phyloP scores from a whole-genome alignment of 2,888 invertebrate genomes.

The Timandra comae region DNA sequence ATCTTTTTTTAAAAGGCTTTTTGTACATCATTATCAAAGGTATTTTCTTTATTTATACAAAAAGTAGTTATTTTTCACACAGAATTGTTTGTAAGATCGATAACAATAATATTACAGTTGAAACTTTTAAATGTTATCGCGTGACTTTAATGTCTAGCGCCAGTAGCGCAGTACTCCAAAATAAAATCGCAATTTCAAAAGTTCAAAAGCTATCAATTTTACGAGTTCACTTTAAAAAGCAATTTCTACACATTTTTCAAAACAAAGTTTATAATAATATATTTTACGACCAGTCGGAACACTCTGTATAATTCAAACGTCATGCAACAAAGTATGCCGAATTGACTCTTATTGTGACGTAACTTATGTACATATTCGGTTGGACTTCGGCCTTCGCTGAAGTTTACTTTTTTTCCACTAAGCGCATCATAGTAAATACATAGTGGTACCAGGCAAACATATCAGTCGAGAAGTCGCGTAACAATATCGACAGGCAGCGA shows the following conservation, averaged over 20 bases:
- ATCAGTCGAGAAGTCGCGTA: constrained; percentile 40
- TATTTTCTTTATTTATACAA: too few relatives aligned
- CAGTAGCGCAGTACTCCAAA: neutral
- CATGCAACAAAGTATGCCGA: constrained; percentile 7
- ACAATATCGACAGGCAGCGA: constrained; percentile 30
- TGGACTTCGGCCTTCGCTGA: constrained; percentile 30
- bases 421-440: constrained; percentile 68
- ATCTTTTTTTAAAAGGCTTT: too few relatives aligned
- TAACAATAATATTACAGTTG: neutral
- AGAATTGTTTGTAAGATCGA: too few relatives aligned
- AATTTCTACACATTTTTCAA: too few relatives aligned
- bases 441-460: constrained; percentile 66
- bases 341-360: constrained; percentile 14
- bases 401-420: constrained; percentile 55
- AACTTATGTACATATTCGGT: constrained; percentile 17
- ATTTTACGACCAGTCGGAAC: constrained; percentile 20
- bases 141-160: neutral
- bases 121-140: neutral
- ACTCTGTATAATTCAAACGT: constrained; percentile 33
- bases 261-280: too few relatives aligned
- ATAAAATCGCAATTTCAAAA: constrained; percentile 11
- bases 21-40: too few relatives aligned
- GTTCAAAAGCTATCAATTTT: constrained; percentile 13
- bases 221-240: neutral
- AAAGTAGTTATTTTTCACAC: too few relatives aligned